Evolutionary conservation across 2,888 invertebrate species (phyloP).

Genomic region (Phasia obesa): DNA sequence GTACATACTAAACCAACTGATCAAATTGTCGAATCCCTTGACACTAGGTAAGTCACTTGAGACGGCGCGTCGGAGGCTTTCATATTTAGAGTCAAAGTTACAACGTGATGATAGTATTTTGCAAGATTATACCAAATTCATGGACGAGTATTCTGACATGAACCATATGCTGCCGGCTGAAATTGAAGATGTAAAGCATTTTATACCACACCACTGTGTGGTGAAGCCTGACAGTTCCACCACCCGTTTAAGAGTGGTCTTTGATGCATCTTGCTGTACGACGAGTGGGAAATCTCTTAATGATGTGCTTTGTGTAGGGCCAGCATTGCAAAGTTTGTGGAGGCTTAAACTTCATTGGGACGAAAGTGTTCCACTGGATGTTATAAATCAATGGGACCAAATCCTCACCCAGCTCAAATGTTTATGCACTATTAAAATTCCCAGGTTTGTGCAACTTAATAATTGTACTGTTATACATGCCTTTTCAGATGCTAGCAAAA

Average conservation of each 20-base stretch:
- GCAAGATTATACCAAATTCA: slow-evolving; percentile 1
- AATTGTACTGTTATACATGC: slow-evolving; percentile 16
- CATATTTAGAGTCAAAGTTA: neutral
- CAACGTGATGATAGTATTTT: neutral
- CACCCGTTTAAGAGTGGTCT: slow-evolving; percentile 46
- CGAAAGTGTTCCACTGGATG: slow-evolving; percentile 9
- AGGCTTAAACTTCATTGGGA: slow-evolving; percentile 13
- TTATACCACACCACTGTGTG: slow-evolving; percentile 53
- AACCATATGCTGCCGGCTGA: neutral
- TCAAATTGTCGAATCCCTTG: neutral
- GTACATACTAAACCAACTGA: no score
- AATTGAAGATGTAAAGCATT: neutral
- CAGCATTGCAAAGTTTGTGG: slow-evolving; percentile 27
- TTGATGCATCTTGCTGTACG: slow-evolving; percentile 44
- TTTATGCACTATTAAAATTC: slow-evolving; percentile 7
- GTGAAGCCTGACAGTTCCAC: slow-evolving; percentile 60
- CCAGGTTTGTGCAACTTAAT: slow-evolving; percentile 5
- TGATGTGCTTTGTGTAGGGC: slow-evolving; percentile 50
- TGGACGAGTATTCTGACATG: slow-evolving; percentile 9
- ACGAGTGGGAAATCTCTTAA: slow-evolving; percentile 43
- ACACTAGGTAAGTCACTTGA: slow-evolving; percentile 31
- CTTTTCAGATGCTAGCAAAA: slow-evolving; percentile 27
- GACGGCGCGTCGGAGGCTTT: slow-evolving; percentile 24
- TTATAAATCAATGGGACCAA: no score
- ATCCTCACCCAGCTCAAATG: no score